Evolutionary conservation across 1,140 invertebrate genomes (phyloP).

Genomic region (Mya arenaria): DNA sequence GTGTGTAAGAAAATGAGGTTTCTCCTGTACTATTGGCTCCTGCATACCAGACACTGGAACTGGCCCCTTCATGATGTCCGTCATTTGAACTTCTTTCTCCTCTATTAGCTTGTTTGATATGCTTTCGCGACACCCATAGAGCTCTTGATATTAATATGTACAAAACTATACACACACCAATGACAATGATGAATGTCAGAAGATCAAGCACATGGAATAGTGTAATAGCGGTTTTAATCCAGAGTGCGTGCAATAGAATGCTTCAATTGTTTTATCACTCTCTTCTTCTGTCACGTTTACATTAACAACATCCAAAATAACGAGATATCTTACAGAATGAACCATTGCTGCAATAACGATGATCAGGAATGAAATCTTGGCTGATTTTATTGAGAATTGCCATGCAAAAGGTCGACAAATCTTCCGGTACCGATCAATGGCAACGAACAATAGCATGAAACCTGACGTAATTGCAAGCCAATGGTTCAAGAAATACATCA

Average conservation of each 20-base stretch:
- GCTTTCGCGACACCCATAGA: too few species aligned
- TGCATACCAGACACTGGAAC: too few species aligned
- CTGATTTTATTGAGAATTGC: neutral
- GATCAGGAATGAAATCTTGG: neutral
- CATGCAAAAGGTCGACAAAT: neutral
- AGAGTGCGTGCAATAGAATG: neutral
- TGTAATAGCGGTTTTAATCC: neutral
- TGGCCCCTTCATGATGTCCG: too few species aligned
- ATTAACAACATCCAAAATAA: slow-evolving; percentile 1
- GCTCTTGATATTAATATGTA: too few species aligned
- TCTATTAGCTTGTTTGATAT: too few species aligned
- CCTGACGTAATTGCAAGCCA: neutral
- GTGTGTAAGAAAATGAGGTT: too few species aligned
- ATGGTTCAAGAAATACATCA: slow-evolving; percentile 4
- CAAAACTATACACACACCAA: too few species aligned
- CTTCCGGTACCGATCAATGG: neutral
- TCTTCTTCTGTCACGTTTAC: neutral
- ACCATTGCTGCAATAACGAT: neutral
- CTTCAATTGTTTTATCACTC: neutral
- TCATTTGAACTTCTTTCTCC: too few species aligned
- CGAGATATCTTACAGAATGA: neutral
- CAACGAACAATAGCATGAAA: neutral
- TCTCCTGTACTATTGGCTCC: too few species aligned
- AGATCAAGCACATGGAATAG: too few species aligned
- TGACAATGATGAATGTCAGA: too few species aligned